A percentile compares a stretch with the other conserved stretches of the same genome.
Conservation (phyloP, 2,888 invertebrate species). For the Drosophila vallismaia region DNA sequence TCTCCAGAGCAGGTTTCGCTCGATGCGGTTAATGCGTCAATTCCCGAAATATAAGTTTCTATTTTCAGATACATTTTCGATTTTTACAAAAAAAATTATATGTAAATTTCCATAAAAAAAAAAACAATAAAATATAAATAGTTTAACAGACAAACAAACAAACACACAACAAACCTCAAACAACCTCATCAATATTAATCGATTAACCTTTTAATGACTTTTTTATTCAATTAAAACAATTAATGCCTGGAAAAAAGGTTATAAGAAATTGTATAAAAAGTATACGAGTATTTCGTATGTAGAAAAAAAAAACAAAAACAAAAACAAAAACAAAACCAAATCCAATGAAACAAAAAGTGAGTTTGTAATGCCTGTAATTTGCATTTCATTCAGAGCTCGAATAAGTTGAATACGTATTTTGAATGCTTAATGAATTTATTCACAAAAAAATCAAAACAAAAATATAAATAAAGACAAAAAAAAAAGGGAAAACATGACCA, state of each 20-base stretch:
- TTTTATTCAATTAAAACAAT: background rate
- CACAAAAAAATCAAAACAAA: background rate
- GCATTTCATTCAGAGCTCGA: slow-evolving; percentile 22
- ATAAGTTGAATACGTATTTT: slow-evolving; percentile 6
- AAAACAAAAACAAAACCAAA: background rate
- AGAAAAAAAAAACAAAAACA: background rate
- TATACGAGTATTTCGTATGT: background rate
- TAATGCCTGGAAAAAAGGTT: background rate
- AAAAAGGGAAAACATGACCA: background rate
- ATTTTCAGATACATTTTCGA: too few species aligned
- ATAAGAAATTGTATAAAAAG: too few species aligned
- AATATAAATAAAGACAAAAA: background rate
- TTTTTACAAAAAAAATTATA: too few species aligned
- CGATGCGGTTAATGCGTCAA: slow-evolving; percentile 27
- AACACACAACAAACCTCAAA: too few species aligned
- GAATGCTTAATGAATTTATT: slow-evolving; percentile 15
- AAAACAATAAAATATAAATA: background rate
- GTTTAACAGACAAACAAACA: too few species aligned
- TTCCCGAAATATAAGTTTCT: background rate
- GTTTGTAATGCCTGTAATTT: slow-evolving; percentile 28
- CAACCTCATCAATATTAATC: too few species aligned
- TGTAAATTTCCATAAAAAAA: background rate
- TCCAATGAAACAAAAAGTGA: slow-evolving; percentile 8
- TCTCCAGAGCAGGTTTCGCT: background rate
- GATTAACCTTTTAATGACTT: background rate